A percentile compares a stretch with the other conserved stretches of the same genome.
phyloP scores from a whole-genome alignment of 2,797 vertebrate species.

The Prionace glauca region DNA sequence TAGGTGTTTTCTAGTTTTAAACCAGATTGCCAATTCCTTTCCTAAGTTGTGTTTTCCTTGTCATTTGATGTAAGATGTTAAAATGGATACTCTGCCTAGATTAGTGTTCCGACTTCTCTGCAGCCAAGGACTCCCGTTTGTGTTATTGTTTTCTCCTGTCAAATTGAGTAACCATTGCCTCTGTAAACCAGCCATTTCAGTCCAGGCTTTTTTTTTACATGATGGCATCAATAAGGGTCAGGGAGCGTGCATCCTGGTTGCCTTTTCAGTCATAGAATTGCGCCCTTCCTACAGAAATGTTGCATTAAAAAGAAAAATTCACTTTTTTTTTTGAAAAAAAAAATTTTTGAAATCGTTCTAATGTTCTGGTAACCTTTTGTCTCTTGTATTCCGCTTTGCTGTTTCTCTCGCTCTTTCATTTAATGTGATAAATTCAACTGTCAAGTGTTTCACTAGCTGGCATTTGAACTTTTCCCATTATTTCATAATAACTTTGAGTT shows the following conservation, averaged over 20 bases:
- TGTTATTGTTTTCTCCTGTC: neutral
- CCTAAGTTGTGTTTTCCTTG: neutral
- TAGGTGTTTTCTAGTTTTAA: conserved; percentile 44
- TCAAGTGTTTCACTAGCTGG: neutral
- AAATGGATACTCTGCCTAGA: neutral
- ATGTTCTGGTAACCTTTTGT: too few relatives aligned
- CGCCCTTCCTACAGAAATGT: neutral
- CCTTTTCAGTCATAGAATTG: neutral
- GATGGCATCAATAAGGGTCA: neutral
- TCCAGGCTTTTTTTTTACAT: neutral
- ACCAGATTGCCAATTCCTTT: neutral
- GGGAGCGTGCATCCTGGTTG: neutral
- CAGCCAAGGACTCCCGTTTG: neutral
- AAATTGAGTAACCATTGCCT: neutral
- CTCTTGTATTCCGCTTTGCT: neutral
- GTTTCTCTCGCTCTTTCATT: neutral
- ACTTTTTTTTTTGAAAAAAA: too few relatives aligned
- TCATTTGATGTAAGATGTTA: neutral
- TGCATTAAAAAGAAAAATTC: neutral
- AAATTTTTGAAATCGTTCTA: too few relatives aligned
- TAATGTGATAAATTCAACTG: neutral
- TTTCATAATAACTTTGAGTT: neutral
- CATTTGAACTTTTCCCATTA: neutral
- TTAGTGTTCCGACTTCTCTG: neutral
- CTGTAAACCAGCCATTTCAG: neutral